Conservation (phyloP, 2,113 vertebrate species). For the Leptodactylus fuscus region DNA sequence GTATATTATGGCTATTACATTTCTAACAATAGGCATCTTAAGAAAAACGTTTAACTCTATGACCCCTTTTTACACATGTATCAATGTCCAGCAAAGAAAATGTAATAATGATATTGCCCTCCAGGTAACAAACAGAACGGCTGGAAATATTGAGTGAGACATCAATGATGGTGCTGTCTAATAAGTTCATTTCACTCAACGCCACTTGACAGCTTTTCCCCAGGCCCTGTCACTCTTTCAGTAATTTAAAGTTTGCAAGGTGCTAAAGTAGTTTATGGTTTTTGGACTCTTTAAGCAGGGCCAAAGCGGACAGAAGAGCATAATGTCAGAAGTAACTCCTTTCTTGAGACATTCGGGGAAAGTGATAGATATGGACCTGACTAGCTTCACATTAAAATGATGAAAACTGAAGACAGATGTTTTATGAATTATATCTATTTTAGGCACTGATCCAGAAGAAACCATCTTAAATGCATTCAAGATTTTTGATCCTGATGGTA, state of each 20-base stretch:
- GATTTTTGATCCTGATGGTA: constrained; percentile 88
- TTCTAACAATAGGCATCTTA: neutral
- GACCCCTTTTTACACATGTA: constrained; percentile 9
- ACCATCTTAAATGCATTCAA: constrained; percentile 90
- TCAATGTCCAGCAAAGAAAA: constrained; percentile 21
- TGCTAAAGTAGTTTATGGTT: constrained; percentile 29
- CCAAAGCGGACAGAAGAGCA: neutral
- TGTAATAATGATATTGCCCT: constrained; percentile 39
- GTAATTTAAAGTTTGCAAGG: constrained; percentile 37
- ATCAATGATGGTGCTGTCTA: constrained; percentile 38
- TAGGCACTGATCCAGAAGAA: constrained; percentile 90
- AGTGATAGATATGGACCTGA: constrained; percentile 31
- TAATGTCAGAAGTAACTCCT: neutral
- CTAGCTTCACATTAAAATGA: constrained; percentile 8
- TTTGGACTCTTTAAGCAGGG: neutral
- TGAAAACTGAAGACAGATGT: constrained; percentile 27
- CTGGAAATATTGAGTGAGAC: constrained; percentile 43
- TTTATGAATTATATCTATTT: constrained; percentile 58
- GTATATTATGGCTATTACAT: neutral
- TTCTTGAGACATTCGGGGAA: constrained; percentile 11
- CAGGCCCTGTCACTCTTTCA: constrained; percentile 26
- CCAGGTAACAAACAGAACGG: constrained; percentile 30
- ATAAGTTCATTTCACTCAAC: constrained; percentile 31
- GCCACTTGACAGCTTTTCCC: constrained; percentile 17
- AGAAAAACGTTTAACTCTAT: constrained; percentile 14